Base-by-base conservation (phyloP, 2,797 vertebrate species). In the Enteromius viviparus region DNA sequence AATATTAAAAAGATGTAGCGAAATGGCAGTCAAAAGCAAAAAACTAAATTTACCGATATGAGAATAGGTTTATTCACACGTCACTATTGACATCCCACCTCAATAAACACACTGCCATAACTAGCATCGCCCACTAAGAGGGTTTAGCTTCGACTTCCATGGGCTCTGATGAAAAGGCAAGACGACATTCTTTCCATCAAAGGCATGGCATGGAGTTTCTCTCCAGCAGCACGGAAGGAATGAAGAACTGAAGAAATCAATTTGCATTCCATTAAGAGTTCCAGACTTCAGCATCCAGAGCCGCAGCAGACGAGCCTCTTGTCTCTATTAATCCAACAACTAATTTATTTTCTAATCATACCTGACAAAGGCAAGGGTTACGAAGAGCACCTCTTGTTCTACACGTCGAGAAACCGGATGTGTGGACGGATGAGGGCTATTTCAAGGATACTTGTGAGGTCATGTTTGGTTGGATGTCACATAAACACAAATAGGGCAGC, bases 221-320 rank as follows among this genome's bases (percentile, higher is more conserved):
- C 81, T 82, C 69, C 69, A 85, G 53, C 17, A 37, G 83, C 65
- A 71, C 37, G 58, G 84, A 82, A 80, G 72, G 70, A 70, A 11
- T 3, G n/a, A 81, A 75, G 58, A 82, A 53, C 82, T 86, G 72
- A 82, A 84, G 85, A 88, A 88, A 89, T 90, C 89, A 87, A 88
- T 89, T 87, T 89, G 86, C 83, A 88, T 91, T 84, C 78, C 84
- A 89, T 91, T 87, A 91, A 86, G 70, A 74, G 85, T 81, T 87
- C 77, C 84, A 78, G 70, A 76, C 81, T 81, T 66, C 60, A 6
- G 65, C 60, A 26, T 83, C 70, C 74, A 29, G 83, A 83, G 77
- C 83, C 74, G 26, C 53, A 45, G 85, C 85, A 69, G 81, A 87
- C 49, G 19, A 68, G 71, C 55, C 80, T 85, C 77, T 83, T 68